Base-by-base conservation (phyloP, 1,140 invertebrate genomes). In the Pseudomyrmex flavicornis region DNA sequence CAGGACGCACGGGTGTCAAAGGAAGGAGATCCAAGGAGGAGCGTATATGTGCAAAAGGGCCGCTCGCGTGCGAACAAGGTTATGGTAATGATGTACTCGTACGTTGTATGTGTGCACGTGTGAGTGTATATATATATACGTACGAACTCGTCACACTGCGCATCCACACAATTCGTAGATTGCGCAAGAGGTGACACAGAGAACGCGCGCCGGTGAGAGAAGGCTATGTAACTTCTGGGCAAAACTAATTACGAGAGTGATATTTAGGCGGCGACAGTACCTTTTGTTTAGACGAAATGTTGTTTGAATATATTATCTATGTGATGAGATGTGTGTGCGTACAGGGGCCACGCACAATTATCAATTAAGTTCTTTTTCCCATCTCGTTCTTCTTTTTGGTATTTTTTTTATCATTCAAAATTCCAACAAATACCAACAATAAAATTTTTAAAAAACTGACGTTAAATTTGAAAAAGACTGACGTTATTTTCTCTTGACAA, bases 231-330 rank as follows among this genome's bases (percentile, higher is more conserved):
- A 91, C 83, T 91, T 87, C 86, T 90, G 74, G 62, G 66, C 85
- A 86, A 92, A 92, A 92, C 91, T 91, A 92, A 92, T 91, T 92
- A 92, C 85, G 62, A 82, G 58, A 77, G 70, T 84, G 84, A 84
- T 89, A 90, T 91, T 92, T 92, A 90, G 85, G 83, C 75, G 79
- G 77, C 84, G 63, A 74, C 84, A 52, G 70, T 85, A 82, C 83
- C 88, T 89, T 91, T 90, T 91, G 90, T 91, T 91, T 91, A 91
- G 90, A 87, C 72, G 68, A 91, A 90, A 91, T 88, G 87, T 89
- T 85, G 88, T 92, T 92, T 92, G 88, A 91, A 92, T 92, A 91
- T 75, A 82, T 87, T 90, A 89, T 46, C 22, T 48, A 35, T 72
- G 83, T 75, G 82, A 79, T 75, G 76, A 82, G 15, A 62, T 69